Evolutionary conservation across 2,797 vertebrate genomes (phyloP), one percentile per base, ranked within the genome.

Genomic region (Xenops minutus): DNA sequence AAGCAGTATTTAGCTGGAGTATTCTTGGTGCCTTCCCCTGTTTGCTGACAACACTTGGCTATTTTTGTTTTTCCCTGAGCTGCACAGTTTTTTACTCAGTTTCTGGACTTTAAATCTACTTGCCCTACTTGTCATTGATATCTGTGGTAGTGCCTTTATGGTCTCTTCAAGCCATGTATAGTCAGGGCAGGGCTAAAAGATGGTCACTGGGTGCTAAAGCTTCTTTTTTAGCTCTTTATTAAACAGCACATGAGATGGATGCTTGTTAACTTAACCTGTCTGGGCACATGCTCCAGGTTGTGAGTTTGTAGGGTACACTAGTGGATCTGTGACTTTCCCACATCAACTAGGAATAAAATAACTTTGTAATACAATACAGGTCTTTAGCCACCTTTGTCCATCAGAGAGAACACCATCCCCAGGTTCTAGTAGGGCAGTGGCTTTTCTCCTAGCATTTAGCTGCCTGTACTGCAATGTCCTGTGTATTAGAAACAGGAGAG

Each of bases 241-340:
- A 41, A 59, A 6, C n/a, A 91, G 49, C 49, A 62, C 19, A 16
- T 66, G 34, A 76, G n/a, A 18, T 44, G 32, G 24, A 76, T 69
- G 30, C 24, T 32, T 80, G 2, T 41, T 80, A 39, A 43, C 30
- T 59, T 85, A 44, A 51, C 15, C 13, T 86, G 14, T 41, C 54
- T 36, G 41, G 30, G 7, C 22, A 32, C 19, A 30, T 43, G 48
- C 59, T 89, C 2, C n/a, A 17, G 59, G 48, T 55, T 69, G 59
- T 0, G 0, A 17, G 27, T 76, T 67, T 74, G 39, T 76, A 54
- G 3, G 1, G 12, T 59, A 7, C 0, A 0, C 32, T 62, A 64
- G 27, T 39, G 32, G 21, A 37, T 82, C n/a, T 72, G 19, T 19
- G 34, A 44, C 62, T 55, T 73, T 7, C n/a, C 24, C 58, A 32